Conservation (phyloP, 2,113 vertebrate species). For the Dromaius novaehollandiae region DNA sequence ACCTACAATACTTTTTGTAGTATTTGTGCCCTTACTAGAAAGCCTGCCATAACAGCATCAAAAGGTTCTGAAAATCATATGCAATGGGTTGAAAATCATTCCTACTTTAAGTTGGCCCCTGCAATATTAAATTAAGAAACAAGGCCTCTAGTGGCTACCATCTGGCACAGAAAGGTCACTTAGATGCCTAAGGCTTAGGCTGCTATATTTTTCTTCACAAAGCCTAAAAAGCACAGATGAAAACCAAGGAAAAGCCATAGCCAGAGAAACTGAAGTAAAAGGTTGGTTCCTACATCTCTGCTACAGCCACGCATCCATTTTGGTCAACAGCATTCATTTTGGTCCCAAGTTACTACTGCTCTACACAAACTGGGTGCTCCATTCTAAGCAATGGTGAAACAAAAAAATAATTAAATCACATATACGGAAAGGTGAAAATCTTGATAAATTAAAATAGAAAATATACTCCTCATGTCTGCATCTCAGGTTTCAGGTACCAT, state of each 20-base stretch:
- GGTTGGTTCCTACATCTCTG: neutral
- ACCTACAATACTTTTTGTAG: neutral
- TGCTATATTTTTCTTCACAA: neutral
- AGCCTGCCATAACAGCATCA: neutral
- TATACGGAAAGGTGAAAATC: neutral
- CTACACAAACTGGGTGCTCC: neutral
- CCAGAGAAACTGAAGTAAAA: neutral
- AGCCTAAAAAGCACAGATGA: neutral
- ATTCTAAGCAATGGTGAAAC: neutral
- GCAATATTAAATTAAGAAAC: neutral
- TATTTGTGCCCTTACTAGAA: neutral
- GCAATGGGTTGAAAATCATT: neutral
- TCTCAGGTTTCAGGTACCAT: neutral
- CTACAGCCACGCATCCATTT: neutral
- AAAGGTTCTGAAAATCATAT: neutral
- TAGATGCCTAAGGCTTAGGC: neutral
- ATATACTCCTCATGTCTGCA: neutral
- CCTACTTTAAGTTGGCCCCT: neutral
- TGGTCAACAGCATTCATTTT: neutral
- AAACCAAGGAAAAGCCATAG: neutral
- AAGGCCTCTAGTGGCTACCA: neutral
- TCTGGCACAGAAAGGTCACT: neutral
- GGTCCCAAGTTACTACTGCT: neutral
- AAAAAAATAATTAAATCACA: neutral
- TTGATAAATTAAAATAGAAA: neutral